These are phyloP conservation scores for Rhodinocichla rosea DNA, from an alignment of 2,113 vertebrate species.

Conservation along the genomic window DNA sequence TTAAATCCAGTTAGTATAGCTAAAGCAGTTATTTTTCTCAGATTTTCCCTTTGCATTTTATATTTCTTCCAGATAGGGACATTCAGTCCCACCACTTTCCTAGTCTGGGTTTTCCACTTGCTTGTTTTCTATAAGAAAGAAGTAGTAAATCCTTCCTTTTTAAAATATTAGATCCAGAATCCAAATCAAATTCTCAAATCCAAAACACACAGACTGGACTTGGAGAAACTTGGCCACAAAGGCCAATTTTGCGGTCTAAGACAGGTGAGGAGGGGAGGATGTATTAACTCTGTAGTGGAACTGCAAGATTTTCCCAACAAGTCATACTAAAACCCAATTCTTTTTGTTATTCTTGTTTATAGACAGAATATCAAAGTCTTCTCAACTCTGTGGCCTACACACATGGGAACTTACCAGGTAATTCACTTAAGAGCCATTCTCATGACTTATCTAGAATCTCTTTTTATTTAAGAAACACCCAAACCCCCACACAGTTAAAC, in stretches of 20 bases:
- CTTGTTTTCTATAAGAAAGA: background rate
- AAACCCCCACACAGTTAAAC: background rate
- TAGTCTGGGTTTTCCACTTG: background rate
- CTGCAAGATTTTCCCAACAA: background rate
- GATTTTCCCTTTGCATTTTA: background rate
- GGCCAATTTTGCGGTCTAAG: background rate
- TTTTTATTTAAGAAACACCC: background rate
- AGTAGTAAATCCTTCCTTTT: background rate
- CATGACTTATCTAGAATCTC: background rate
- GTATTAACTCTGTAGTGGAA: background rate
- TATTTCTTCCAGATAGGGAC: background rate
- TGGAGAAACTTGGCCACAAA: background rate
- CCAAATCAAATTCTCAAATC: background rate
- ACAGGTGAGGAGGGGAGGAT: background rate
- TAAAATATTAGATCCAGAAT: background rate
- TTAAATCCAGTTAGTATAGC: background rate
- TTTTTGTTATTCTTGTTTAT: background rate
- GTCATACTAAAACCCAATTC: background rate
- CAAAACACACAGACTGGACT: background rate
- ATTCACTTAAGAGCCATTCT: background rate
- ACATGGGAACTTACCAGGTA: background rate
- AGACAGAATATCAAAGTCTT: background rate
- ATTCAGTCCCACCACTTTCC: background rate
- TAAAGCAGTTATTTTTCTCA: background rate
- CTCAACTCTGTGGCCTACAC: fast-evolving